Evolutionary conservation across 2,797 vertebrate genomes (phyloP), one percentile per base, ranked within the genome.

Genomic region (Tapera naevia): DNA sequence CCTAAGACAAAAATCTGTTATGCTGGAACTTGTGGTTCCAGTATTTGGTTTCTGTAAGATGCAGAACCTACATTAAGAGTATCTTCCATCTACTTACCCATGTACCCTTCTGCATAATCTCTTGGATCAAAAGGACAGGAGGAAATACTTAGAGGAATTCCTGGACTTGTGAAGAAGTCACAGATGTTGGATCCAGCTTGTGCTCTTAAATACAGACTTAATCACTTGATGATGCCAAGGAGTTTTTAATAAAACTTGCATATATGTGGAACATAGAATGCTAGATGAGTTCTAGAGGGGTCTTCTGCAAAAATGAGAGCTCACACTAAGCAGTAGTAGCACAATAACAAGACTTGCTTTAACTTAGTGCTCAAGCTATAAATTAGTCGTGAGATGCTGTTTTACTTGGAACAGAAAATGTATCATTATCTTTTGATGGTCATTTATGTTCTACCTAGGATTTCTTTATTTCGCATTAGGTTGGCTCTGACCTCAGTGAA

Each of bases 401-500:
- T 92, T 57, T 78, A 92, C 18, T 57, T 83, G 35, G 12, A 75
- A 62, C 17, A 73, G 69, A 92, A 94, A 61, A 70, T 57, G 24
- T 75, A 45, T 89, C 24, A 5, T 73, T 86, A 41, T 73, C 21
- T 91, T 93, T 80, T 83, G 51, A 73, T 80, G 24, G 58, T 41
- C 13, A 73, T 71, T 76, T 64, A 86, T 80, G 10, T 91, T 67
- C 89, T 91, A 91, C 67, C 24, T 33, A 64, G 50, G 13, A 62
- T 94, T 89, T 88, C 45, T 93, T 70, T 96, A 72, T 96, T 94
- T 96, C 43, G 57, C 69, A 80, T 93, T 95, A 99, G 99, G 86
- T 96, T 99, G 97, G 99, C 99, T 82, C 96, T 99, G 94, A 99
- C 98, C 25, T 99, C 99, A 56, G 99, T 99, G 98, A 99, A 97